Evolutionary conservation across 2,888 invertebrate species (phyloP).

Genomic region (Pristionchus maxplancki): DNA sequence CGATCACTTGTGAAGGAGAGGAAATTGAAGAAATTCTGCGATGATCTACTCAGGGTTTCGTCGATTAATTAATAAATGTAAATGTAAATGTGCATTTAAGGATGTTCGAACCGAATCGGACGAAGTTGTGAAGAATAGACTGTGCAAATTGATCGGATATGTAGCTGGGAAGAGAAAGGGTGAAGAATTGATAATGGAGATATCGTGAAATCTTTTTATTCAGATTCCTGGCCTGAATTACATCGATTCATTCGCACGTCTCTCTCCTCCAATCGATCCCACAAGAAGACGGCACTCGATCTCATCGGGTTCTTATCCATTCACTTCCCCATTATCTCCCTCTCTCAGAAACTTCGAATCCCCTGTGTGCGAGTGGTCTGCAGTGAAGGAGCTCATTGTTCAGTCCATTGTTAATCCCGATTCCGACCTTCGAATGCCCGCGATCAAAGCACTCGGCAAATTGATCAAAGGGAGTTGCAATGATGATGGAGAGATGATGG

Average conservation of each 20-base stretch:
- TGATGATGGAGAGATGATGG: not conserved
- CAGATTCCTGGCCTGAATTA: not conserved
- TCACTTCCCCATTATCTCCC: not conserved
- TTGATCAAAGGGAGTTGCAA: not conserved
- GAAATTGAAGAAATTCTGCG: not conserved
- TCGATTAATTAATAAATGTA: not conserved
- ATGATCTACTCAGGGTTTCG: not conserved
- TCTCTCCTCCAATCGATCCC: not conserved
- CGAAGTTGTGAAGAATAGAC: not conserved
- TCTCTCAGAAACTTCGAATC: not conserved
- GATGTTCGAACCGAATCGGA: not conserved
- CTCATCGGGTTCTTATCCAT: not conserved
- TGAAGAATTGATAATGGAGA: not conserved
- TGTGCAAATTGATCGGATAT: not conserved
- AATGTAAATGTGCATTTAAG: not conserved
- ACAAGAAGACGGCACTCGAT: not conserved
- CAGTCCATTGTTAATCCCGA: not conserved
- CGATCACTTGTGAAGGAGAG: not conserved
- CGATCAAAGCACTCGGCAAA: not conserved
- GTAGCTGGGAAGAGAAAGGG: not conserved
- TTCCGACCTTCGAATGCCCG: not conserved
- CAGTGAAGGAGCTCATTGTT: not conserved
- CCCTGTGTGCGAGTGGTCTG: not conserved
- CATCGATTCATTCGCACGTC: not conserved
- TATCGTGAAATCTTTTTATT: too few species aligned